Conservation (phyloP, 2,797 vertebrate species). For the Xerus rutilus region DNA sequence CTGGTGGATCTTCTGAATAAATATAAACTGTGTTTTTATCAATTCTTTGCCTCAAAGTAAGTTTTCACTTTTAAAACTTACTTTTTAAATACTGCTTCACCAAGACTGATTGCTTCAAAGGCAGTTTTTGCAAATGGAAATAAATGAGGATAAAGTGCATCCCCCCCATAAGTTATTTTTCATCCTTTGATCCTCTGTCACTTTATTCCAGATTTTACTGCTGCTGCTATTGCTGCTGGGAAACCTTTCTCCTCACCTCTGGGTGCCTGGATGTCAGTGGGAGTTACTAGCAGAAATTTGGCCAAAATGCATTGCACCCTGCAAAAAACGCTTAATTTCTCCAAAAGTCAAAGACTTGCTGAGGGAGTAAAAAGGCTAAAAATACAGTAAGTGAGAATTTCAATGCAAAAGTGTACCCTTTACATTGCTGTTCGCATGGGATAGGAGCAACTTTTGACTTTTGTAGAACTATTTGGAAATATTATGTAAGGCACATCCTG, state of each 20-base stretch:
- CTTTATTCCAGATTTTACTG: constrained; percentile 57
- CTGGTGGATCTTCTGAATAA: constrained; percentile 80
- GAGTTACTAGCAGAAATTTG: constrained; percentile 49
- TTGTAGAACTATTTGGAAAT: background rate
- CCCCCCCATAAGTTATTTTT: background rate
- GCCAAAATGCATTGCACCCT: constrained; percentile 52
- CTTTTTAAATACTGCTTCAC: constrained; percentile 58
- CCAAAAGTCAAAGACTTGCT: constrained; percentile 17
- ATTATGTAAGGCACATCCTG: background rate
- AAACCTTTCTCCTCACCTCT: constrained; percentile 59
- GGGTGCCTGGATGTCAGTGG: background rate
- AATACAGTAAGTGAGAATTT: constrained; percentile 17
- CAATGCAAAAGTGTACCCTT: background rate
- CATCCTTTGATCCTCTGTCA: constrained; percentile 26
- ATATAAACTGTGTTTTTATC: constrained; percentile 70
- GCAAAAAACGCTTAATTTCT: constrained; percentile 51
- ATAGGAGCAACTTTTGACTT: background rate
- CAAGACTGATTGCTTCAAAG: constrained; percentile 25
- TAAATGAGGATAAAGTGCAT: background rate
- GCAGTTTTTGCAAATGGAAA: constrained; percentile 51
- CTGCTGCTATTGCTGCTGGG: constrained; percentile 5
- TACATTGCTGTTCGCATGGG: background rate
- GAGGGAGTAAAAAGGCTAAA: background rate
- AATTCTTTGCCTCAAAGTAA: constrained; percentile 64
- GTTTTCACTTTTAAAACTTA: constrained; percentile 60